Evolutionary conservation across 2,113 vertebrate genomes (phyloP), one percentile per base, ranked within the genome.

Genomic region (Alethe castanea): DNA sequence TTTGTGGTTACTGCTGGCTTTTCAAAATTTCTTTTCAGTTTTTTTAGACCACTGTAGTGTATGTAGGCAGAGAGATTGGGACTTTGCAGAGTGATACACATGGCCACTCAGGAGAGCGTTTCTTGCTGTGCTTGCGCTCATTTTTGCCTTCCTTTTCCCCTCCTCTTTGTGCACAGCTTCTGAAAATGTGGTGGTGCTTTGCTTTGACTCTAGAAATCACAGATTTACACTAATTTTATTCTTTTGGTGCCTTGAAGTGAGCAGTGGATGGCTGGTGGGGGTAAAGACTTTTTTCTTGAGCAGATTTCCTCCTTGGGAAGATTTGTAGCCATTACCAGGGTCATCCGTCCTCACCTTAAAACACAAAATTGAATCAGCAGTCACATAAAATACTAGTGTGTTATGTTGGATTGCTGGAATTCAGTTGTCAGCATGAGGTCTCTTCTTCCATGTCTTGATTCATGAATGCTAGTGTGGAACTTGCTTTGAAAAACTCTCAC

Each of bases 11-110:
- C 19, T 54, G 16, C 36, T 81, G 81, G 6, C 33, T 95, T 62
- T 40, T 60, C 45, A 28, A 73, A 26, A 14, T 47, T 52, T 5
- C 14, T 8, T 40, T 29, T 14, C 6, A 29, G 0, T 6, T 15
- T 44, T 73, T 84, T 88, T 64, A 66, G 74, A 42, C 31, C 14
- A 50, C 76, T 50, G 52, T 36, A 19, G 15, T 40, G 11, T 81
- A 20, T 29, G 9, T 9, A 18, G 28, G n/a, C 31, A 45, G 16
- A 59, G 47, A 7, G 28, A 2, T 14, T 73, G n/a, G 28, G 52
- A 54, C 6, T 66, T 59, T 8, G 5, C 59, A 45, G 45, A 2
- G 0, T 0, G 5, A 15, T 33, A 31, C 24, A n/a, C 20, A 19
- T 53, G 17, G 48, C 23, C 19, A 1, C 7, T 47, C 17, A 28